Evolutionary conservation across 2,113 vertebrate species (phyloP).

Genomic region (Psammodynastes pulverulentus): DNA sequence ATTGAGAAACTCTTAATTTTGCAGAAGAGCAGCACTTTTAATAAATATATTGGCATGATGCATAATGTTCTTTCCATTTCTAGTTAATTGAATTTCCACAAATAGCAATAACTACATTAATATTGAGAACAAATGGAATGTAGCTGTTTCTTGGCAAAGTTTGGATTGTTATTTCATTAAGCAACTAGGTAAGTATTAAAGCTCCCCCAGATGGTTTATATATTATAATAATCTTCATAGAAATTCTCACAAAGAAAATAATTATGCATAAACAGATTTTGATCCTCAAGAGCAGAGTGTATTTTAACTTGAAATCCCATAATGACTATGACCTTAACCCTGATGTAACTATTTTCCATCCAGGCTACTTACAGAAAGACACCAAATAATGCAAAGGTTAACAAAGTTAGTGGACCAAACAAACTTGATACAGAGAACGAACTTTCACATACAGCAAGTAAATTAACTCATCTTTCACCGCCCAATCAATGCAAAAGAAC

Average conservation of each 20-base stretch:
- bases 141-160: conserved; percentile 44
- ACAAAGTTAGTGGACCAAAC: conserved; percentile 82
- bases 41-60: conserved; percentile 29
- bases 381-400: conserved; percentile 77
- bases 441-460: conserved; percentile 78
- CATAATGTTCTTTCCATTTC: conserved; percentile 21
- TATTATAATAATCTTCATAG: conserved; percentile 66
- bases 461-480: conserved; percentile 73
- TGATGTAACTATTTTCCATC: conserved; percentile 71
- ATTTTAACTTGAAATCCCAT: conserved; percentile 73
- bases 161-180: conserved; percentile 60
- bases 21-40: conserved; percentile 12
- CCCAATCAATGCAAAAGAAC: conserved; percentile 70
- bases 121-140: conserved; percentile 35
- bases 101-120: conserved; percentile 3
- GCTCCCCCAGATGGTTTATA: conserved; percentile 59
- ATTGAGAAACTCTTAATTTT: conserved; percentile 16
- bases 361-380: conserved; percentile 70
- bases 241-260: conserved; percentile 69
- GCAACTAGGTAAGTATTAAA: conserved; percentile 58
- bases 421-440: conserved; percentile 81
- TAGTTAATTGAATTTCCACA: conserved; percentile 32
- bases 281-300: conserved; percentile 60
- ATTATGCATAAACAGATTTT: conserved; percentile 69
- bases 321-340: conserved; percentile 75